Base-by-base conservation (phyloP, 2,113 vertebrate genomes). In the Laticauda colubrina region DNA sequence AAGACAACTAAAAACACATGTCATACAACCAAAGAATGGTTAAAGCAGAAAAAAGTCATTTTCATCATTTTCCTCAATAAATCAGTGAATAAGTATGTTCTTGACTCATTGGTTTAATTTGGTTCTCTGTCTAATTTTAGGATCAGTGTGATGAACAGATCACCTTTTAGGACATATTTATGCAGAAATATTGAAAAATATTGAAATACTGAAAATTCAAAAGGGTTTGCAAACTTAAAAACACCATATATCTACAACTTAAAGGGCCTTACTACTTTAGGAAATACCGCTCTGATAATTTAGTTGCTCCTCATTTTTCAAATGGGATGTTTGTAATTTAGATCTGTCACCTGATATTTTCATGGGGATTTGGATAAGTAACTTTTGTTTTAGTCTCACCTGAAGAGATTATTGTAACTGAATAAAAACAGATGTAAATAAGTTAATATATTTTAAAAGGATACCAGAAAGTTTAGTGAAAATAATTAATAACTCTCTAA, bases 341-440 rank as follows among this genome's bases (percentile, higher is more conserved):
- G 69, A 81, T 81, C 75, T 43, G 18, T 81, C 20, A 21, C 21
- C 75, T 81, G 75, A 18, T 21, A 81, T 81, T 81, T 43, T 81
- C 75, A 81, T 43, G 75, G 34, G 75, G 75, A 21, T 81, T 81
- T 43, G 75, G 1, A 43, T 20, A 43, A 81, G 7, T 43, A 81
- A 23, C 7, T 81, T 69, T 69, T 81, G 75, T 21, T 81, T 81
- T 43, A 43, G 20, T 43, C 34, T 81, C 34, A 81, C 18, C 34
- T 81, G 75, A 93, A 95, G 93, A 57, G 89, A 92, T 45, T 94
- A 18, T 94, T 55, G 87, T 91, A 95, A 86, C 88, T 93, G 93
- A 94, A 94, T 94, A 85, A 89, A 92, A 89, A 48, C 91, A 88
- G 34, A 0, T 95, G 89, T 95, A 94, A 94, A 96, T 96, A 93